Evolutionary conservation across 2,888 invertebrate species (phyloP), one percentile per base, ranked within the genome.

Genomic region (Acrobasis suavella): DNA sequence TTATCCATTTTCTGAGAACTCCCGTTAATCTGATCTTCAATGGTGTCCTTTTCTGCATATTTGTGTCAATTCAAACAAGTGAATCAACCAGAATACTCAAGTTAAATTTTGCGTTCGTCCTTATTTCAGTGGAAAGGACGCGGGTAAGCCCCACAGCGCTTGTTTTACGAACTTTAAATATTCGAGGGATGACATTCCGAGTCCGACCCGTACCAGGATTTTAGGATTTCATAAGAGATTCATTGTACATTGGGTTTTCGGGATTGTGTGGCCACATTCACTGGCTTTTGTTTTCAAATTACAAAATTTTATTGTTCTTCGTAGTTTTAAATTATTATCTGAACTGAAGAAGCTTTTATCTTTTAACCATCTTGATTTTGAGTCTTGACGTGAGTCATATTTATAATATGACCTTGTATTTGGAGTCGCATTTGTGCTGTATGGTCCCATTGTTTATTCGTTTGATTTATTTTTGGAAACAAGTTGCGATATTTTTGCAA

Each of bases 401-500:
- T 46, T 2, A n/a, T 14, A 46, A 46, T 46, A 5, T 46, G 46
- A 46, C 14, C 14, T 46, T 46, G 46, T 14, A 46, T 46, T 46
- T 46, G 14, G 14, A 46, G n/a, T 46, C 46, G 32, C 32, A 32
- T 32, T 46, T 42, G 12, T 5, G n/a, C n/a, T n/a, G n/a, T n/a
- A n/a, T n/a, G n/a, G 46, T 14, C 46, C 46, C 5, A 42, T 42
- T 42, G 12, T 3, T 42, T 10, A 3, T 9, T 9, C 39, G 14
- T 42, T 42, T 10, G 12, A 42, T 42, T 42, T 42, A 42, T 12
- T 42, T 42, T 42, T 42, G 12, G 9, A 42, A 42, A 22, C 42
- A 42, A 10, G 46, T 46, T 46, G 46, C 52, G 32, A 52, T 52
- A 52, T 52, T 52, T 50, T 52, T 52, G 37, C 64, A 63, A 66